These are phyloP conservation scores for Trinorchestia longiramus DNA, from an alignment of 1,140 invertebrate genomes.

Conservation along the genomic window DNA sequence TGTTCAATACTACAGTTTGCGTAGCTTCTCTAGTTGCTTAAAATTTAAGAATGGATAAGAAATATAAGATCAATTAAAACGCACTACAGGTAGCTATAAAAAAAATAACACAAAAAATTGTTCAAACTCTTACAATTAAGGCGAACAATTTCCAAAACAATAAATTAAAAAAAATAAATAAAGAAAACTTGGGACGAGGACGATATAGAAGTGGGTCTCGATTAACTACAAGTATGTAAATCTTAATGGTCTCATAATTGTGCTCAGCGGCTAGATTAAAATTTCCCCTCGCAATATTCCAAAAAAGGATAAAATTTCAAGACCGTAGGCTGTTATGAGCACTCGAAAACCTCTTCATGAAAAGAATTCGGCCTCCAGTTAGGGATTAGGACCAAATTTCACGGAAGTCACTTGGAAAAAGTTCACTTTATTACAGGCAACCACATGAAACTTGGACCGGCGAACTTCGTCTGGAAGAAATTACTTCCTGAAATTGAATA, in stretches of 20 bases:
- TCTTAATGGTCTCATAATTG: not conserved
- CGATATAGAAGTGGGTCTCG: not conserved
- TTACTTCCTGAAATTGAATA: not conserved
- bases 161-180: not conserved
- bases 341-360: not conserved
- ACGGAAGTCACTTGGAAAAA: not conserved
- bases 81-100: no score
- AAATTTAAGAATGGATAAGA: no score
- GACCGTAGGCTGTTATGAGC: not conserved
- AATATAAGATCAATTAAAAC: no score
- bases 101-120: not conserved
- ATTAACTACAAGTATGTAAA: not conserved
- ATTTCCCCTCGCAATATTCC: not conserved
- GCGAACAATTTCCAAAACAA: not conserved
- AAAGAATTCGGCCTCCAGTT: not conserved
- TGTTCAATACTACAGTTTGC: no score
- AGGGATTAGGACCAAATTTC: not conserved
- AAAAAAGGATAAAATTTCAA: not conserved
- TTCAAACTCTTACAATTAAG: not conserved
- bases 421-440: no score
- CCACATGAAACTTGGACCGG: no score
- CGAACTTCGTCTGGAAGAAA: not conserved
- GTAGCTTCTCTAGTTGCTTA: no score
- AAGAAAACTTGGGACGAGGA: not conserved
- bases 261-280: not conserved